Evolutionary conservation across 2,888 invertebrate genomes (phyloP), one percentile per base, ranked within the genome.

Genomic region (Anthrax anthrax): DNA sequence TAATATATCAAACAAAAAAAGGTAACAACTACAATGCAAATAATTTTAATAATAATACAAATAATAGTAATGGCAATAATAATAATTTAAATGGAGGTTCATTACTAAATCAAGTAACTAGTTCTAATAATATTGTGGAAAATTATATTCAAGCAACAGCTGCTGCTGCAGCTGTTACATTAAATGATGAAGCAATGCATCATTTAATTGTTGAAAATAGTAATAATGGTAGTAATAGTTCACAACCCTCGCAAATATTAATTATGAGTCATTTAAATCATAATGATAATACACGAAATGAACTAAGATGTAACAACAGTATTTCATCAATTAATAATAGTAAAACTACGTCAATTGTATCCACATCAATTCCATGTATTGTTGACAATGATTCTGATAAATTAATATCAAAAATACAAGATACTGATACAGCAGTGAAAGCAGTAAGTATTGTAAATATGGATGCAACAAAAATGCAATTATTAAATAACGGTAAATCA

Each of bases 1-100:
- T 91, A 52, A 89, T 90, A 57, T 89, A 88, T 65, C 84, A 86
- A 60, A 86, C 88, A 5, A 73, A 87, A 51, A 80, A 81, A 65
- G 75, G 78, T 32, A 71, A 27, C 38, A 29, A 18, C 13, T 37
- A 36, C 17, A 43, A 43, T 37, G 29, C 18, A 34, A 46, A 47
- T 42, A 36, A 16, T 36, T 12, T 16, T 13, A 36, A 36, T 36
- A n/a, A 16, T 36, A 36, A 36, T 36, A 34, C 9, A 9, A 36
- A 36, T 16, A 16, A 16, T 36, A 9, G 13, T 16, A 36, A 32
- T 12, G 12, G 3, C 3, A 32, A 32, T 32, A 32, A 12, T 32
- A 29, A 29, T 6, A 32, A 32, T 32, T 12, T 12, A 12, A 12
- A 12, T 12, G 12, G 29, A 12, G 29, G 29, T 5, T 12, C 29